A percentile compares a stretch with the other conserved stretches of the same genome.
Conservation (phyloP, 64 coral and sea anemone genomes). For the Dendrophyllia cribrosa region DNA sequence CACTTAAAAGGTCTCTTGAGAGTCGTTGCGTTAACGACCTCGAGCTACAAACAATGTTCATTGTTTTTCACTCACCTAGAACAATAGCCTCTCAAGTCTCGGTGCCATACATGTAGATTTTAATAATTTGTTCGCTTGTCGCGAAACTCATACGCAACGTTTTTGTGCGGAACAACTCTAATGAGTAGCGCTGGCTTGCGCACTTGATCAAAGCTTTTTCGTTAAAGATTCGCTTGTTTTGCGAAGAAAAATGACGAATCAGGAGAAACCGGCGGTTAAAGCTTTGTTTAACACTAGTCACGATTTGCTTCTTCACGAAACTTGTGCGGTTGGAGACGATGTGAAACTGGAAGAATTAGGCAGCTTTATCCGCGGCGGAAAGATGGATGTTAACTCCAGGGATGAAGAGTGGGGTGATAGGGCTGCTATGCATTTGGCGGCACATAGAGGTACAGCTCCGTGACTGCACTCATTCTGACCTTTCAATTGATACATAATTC, state of each 20-base stretch:
- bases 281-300: constrained; percentile 24
- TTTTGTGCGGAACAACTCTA: too few relatives aligned
- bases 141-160: too few relatives aligned
- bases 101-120: neutral
- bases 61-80: neutral
- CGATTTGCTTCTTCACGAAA: constrained; percentile 71
- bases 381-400: constrained; percentile 80
- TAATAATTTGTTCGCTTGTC: constrained; percentile 7
- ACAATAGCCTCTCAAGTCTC: neutral
- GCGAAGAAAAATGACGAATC: neutral
- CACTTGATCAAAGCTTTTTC: neutral
- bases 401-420: constrained; percentile 87
- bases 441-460: constrained; percentile 59
- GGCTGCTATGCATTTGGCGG: constrained; percentile 82
- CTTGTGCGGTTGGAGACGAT: constrained; percentile 70
- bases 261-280: constrained; percentile 11
- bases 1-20: constrained; percentile 2
- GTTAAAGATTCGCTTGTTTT: neutral
- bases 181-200: neutral
- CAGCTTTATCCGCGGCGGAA: constrained; percentile 78
- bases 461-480: neutral
- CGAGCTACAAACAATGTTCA: neutral
- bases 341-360: constrained; percentile 83
- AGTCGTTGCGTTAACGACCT: neutral
- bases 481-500: too few relatives aligned